Percentiles rank a stretch among this genome's conserved stretches.
These are phyloP conservation scores for Ophion costatus DNA, from an alignment of 2,888 invertebrate genomes.

Conservation along the genomic window DNA sequence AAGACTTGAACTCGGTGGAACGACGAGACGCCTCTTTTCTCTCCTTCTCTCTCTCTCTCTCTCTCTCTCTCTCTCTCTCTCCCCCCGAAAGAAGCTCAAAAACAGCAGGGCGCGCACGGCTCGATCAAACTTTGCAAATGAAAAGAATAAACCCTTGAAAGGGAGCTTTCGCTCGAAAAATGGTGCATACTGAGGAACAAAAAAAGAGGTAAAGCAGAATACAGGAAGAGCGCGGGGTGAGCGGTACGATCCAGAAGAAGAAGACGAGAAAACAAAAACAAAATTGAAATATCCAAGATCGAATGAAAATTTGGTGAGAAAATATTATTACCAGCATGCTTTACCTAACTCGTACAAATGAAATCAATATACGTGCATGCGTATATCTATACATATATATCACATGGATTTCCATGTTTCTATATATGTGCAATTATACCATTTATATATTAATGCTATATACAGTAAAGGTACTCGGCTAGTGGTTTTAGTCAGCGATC, in stretches of 20 bases:
- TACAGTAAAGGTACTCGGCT: conserved; percentile 64
- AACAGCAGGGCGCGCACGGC: background rate
- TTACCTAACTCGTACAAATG: conserved; percentile 76
- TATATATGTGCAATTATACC: conserved; percentile 36
- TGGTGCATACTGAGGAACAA: conserved; percentile 45
- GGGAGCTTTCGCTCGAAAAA: no score
- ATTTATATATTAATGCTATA: conserved; percentile 55
- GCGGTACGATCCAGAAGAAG: conserved; percentile 1
- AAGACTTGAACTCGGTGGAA: no score
- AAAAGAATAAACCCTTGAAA: background rate
- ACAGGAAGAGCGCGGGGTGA: background rate
- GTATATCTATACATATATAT: conserved; percentile 56
- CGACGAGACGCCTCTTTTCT: no score
- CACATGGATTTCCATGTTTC: conserved; percentile 7
- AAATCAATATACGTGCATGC: conserved; percentile 55
- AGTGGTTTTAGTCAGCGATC: conserved; percentile 74
- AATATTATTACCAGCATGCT: conserved; percentile 78
- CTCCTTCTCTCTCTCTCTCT: background rate
- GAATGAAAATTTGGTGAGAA: conserved; percentile 53
- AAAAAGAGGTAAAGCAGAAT: conserved; percentile 36
- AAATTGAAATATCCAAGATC: conserved; percentile 53
- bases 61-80: background rate
- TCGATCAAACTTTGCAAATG: conserved; percentile 10
- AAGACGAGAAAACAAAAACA: conserved; percentile 28
- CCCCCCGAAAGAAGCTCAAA: background rate